Evolutionary conservation across 2,888 invertebrate species (phyloP).

Genomic region (Pharmacophagus antenor): DNA sequence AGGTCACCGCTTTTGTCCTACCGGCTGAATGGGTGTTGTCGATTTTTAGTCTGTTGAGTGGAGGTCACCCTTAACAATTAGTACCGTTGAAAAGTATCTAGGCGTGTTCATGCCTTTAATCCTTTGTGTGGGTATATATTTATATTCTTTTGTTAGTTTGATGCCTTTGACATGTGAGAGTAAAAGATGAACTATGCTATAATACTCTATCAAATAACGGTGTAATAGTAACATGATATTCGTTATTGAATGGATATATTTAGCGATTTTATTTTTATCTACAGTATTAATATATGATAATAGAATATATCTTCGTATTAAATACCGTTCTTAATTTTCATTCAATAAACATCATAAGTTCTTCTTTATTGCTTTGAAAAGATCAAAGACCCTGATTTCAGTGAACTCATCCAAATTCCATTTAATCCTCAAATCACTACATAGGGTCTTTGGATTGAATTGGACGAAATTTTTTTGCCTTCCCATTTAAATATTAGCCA

Average conservation of each 20-base stretch:
- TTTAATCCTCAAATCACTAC: not conserved
- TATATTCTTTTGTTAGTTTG: slow-evolving; percentile 3
- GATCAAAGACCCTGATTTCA: not conserved
- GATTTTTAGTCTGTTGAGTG: slow-evolving; percentile 9
- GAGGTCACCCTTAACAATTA: slow-evolving; percentile 11
- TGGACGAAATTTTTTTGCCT: not conserved
- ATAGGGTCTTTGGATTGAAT: not conserved
- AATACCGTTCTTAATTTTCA: too few relatives aligned
- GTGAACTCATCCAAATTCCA: not conserved
- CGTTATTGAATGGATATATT: not conserved
- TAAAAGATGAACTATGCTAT: not conserved
- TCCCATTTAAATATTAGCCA: too few relatives aligned
- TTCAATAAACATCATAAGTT: not conserved
- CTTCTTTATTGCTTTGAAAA: not conserved
- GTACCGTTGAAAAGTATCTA: slow-evolving; percentile 3
- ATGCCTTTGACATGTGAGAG: slow-evolving; percentile 1
- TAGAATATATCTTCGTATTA: too few relatives aligned
- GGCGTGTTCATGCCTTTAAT: not conserved
- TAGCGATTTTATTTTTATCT: not conserved
- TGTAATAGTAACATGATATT: not conserved
- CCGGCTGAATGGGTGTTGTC: slow-evolving; percentile 13
- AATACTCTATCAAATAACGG: not conserved
- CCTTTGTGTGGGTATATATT: not conserved
- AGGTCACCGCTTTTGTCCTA: slow-evolving; percentile 19
- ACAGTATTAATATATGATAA: too few relatives aligned